Percentiles rank a stretch among this genome's conserved stretches.
phyloP scores from a whole-genome alignment of 2,113 vertebrate genomes.

The Recurvirostra avosetta region DNA sequence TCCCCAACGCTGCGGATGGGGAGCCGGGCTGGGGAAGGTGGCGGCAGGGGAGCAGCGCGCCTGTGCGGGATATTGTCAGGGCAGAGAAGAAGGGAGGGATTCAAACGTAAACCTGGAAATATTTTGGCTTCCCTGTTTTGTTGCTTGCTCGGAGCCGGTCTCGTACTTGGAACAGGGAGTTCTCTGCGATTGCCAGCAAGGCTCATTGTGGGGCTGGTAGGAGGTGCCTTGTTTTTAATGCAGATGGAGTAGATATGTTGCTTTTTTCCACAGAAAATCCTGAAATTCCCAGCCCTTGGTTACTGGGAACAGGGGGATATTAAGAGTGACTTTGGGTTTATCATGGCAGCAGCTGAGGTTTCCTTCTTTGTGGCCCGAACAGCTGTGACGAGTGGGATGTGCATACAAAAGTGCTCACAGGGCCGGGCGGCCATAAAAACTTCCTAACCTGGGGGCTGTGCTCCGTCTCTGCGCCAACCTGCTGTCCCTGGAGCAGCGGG shows the following conservation, averaged over 20 bases:
- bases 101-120: conserved; percentile 40
- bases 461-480: background rate
- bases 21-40: background rate
- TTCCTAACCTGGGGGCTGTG: background rate
- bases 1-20: background rate
- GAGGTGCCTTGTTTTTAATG: background rate
- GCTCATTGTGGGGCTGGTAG: background rate
- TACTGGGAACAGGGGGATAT: background rate
- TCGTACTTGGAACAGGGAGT: background rate
- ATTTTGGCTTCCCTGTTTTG: conserved; percentile 7
- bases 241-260: background rate
- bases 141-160: background rate
- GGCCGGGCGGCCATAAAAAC: background rate
- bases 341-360: background rate
- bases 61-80: background rate
- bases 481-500: background rate
- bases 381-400: background rate
- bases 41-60: background rate
- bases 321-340: background rate
- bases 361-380: conserved; percentile 22
- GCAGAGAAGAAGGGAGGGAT: background rate
- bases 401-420: background rate
- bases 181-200: background rate
- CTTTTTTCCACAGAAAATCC: conserved; percentile 12
- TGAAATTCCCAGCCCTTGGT: background rate